Conservation (phyloP, 2,888 invertebrate genomes). For the Branchellion lobata region DNA sequence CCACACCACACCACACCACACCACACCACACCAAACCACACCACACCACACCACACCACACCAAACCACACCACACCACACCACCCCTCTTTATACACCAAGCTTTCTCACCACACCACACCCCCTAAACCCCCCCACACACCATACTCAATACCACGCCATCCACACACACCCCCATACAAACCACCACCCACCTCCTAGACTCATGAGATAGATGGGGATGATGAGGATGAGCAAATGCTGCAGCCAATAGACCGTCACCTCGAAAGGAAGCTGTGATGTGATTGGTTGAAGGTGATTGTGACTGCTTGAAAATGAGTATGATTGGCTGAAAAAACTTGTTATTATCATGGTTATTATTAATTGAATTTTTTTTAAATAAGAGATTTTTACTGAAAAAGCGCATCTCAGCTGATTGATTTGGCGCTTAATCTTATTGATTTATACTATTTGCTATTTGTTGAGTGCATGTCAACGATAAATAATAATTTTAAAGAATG, state of each 20-base stretch:
- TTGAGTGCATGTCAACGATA: too few species aligned
- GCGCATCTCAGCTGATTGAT: too few species aligned
- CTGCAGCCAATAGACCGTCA: slow-evolving; percentile 90
- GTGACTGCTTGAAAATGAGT: background rate
- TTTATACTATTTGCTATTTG: too few species aligned
- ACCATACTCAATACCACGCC: background rate
- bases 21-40: too few species aligned
- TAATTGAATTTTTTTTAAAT: too few species aligned
- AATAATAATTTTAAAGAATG: too few species aligned
- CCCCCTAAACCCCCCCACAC: background rate
- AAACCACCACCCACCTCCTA: slow-evolving; percentile 72
- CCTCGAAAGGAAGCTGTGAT: slow-evolving; percentile 81
- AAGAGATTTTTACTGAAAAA: too few species aligned
- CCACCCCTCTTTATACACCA: too few species aligned
- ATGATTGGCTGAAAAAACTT: background rate
- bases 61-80: too few species aligned
- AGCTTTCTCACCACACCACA: background rate
- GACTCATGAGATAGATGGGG: slow-evolving; percentile 84
- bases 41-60: too few species aligned
- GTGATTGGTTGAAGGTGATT: background rate
- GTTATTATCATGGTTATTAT: background rate
- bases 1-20: too few species aligned
- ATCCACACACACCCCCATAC: background rate
- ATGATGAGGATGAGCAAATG: slow-evolving; percentile 91
- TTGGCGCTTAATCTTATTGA: too few species aligned